Evolutionary conservation across 1,140 invertebrate genomes (phyloP).

Genomic region (Bombus pascuorum): DNA sequence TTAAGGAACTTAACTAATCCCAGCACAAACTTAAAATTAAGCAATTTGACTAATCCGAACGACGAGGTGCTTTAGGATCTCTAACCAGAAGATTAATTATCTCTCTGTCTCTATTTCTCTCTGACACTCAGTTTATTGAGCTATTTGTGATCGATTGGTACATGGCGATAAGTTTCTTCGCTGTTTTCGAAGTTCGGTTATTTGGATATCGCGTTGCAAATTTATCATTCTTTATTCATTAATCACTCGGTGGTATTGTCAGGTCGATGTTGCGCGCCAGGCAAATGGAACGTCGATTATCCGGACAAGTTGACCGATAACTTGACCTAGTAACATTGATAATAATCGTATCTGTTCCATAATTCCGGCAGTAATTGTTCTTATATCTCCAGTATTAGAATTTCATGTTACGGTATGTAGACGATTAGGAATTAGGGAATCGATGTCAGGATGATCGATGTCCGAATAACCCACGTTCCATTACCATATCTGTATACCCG

Average conservation of each 20-base stretch:
- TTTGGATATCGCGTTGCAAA: conserved; percentile 11
- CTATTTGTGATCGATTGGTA: conserved; percentile 23
- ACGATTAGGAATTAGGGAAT: conserved; percentile 1
- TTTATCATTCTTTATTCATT: conserved; percentile 21
- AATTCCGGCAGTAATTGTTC: conserved; percentile 11
- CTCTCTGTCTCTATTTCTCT: not conserved
- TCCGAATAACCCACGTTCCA: not conserved
- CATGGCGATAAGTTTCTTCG: conserved; percentile 23
- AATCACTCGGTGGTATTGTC: not conserved
- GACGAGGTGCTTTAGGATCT: not conserved
- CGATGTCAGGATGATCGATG: conserved; percentile 8
- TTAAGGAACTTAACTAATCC: not conserved
- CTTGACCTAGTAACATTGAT: not conserved
- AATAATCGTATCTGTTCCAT: conserved; percentile 1
- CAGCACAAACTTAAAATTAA: not conserved
- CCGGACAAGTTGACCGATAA: not conserved
- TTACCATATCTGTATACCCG: not conserved
- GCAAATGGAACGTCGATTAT: conserved; percentile 10
- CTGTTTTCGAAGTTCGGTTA: not conserved
- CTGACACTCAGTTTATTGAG: not conserved
- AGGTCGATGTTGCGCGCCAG: not conserved
- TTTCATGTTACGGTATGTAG: conserved; percentile 21
- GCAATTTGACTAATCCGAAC: not conserved
- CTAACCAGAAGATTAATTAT: conserved; percentile 28
- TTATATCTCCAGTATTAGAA: conserved; percentile 22